A percentile compares a stretch with the other conserved stretches of the same genome.
Conservation (phyloP, 2,888 invertebrate species). For the Ochropacha duplaris region DNA sequence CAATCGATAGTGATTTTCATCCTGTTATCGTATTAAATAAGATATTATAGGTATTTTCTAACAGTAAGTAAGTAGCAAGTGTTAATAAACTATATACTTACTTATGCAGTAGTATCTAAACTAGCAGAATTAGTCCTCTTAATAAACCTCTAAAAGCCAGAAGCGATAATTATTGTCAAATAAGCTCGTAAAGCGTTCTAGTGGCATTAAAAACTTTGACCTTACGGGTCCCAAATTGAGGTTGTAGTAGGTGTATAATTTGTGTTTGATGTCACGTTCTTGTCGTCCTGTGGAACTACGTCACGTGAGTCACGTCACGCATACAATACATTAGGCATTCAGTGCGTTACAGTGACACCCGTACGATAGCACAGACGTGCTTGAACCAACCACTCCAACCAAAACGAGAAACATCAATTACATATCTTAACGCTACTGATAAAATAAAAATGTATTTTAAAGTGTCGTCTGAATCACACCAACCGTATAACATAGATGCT, state of each 20-base stretch:
- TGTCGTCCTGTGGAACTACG: slow-evolving; percentile 34
- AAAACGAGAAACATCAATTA: neutral
- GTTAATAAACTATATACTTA: neutral
- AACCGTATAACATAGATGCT: neutral
- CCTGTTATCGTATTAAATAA: neutral
- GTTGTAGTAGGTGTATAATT: slow-evolving; percentile 15
- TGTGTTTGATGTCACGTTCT: slow-evolving; percentile 31
- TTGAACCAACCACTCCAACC: neutral
- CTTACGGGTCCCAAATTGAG: neutral
- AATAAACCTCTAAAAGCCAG: neutral
- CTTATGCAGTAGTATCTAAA: neutral
- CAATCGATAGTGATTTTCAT: neutral
- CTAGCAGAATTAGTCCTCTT: neutral
- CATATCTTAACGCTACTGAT: neutral
- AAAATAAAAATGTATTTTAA: neutral
- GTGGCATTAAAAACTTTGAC: neutral
- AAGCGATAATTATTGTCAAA: neutral
- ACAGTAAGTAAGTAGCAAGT: neutral
- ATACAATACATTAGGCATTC: slow-evolving; percentile 17
- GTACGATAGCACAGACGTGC: neutral
- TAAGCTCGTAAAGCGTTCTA: neutral
- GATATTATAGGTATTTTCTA: neutral
- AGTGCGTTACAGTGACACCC: neutral
- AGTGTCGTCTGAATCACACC: neutral
- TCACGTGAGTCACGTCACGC: slow-evolving; percentile 21